Evolutionary conservation across 2,797 vertebrate genomes (phyloP).

Genomic region (Takifugu ocellatus): DNA sequence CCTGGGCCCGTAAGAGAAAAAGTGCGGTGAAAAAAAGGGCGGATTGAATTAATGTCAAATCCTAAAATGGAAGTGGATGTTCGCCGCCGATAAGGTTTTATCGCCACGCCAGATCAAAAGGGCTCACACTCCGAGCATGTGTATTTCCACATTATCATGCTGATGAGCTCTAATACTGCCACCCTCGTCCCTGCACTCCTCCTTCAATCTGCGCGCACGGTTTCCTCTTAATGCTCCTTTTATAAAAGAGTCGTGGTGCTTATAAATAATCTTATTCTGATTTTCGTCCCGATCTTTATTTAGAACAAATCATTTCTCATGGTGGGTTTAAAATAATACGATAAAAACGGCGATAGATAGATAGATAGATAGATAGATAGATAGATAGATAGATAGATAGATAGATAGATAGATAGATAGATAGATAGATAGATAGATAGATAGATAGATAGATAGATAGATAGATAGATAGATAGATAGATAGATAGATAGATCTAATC

Average conservation of each 20-base stretch:
- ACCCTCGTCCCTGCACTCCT: conserved; percentile 40
- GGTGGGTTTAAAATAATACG: background rate
- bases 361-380: conserved; percentile 23
- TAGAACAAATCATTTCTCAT: background rate
- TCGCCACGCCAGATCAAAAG: conserved; percentile 77
- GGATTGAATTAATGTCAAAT: conserved; percentile 77
- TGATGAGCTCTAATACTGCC: conserved; percentile 75
- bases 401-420: conserved; percentile 34
- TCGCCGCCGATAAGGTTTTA: conserved; percentile 86
- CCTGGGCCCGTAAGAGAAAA: conserved; percentile 39
- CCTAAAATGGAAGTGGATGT: conserved; percentile 83
- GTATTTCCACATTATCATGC: conserved; percentile 81
- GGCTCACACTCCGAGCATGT: conserved; percentile 79
- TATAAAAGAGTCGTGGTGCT: conserved; percentile 3
- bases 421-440: conserved; percentile 32
- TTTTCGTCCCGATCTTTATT: background rate
- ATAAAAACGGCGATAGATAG: background rate
- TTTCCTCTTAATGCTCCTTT: conserved; percentile 24
- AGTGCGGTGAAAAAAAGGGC: conserved; percentile 33
- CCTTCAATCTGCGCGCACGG: conserved; percentile 12
- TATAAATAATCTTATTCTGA: conserved; percentile 6
- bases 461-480: conserved; percentile 30
- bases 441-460: conserved; percentile 40
- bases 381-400: conserved; percentile 31
- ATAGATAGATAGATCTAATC: conserved; percentile 29